phyloP scores from a whole-genome alignment of 2,113 vertebrate species.

The Emydocephalus ijimae region DNA sequence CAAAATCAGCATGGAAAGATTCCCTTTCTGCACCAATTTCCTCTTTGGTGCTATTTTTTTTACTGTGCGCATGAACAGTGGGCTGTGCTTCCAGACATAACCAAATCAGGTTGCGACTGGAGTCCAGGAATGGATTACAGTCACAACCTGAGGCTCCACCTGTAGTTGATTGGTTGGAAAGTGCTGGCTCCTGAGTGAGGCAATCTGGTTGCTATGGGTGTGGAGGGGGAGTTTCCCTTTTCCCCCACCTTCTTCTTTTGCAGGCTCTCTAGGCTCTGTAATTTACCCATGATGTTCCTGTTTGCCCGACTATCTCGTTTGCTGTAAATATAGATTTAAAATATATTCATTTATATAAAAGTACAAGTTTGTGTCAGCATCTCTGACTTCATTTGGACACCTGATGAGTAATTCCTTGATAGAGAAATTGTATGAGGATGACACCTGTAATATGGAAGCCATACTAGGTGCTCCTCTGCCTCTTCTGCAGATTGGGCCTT shows the following conservation, averaged over 20 bases:
- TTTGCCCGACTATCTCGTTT: neutral
- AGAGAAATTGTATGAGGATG: neutral
- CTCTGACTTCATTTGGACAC: neutral
- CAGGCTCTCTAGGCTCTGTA: neutral
- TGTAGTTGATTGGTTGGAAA: neutral
- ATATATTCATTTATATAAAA: neutral
- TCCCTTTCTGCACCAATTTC: too few species aligned
- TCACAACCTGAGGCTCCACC: too few species aligned
- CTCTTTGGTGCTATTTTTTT: too few species aligned
- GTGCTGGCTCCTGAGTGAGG: neutral
- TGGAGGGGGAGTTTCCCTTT: neutral
- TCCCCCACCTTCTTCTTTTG: neutral
- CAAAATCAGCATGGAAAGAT: too few species aligned
- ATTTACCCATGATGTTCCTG: neutral
- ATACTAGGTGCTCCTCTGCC: neutral
- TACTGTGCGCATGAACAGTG: too few species aligned
- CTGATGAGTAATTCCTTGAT: neutral
- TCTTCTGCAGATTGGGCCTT: neutral
- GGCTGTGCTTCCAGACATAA: too few species aligned
- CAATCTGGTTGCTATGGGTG: neutral
- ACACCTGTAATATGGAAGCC: neutral
- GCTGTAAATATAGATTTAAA: neutral
- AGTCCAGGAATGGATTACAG: too few species aligned
- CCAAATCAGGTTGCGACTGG: too few species aligned
- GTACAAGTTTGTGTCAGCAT: neutral